A percentile compares a stretch with the other conserved stretches of the same genome.
phyloP scores from a whole-genome alignment of 2,797 vertebrate species.

The Staurois parvus region DNA sequence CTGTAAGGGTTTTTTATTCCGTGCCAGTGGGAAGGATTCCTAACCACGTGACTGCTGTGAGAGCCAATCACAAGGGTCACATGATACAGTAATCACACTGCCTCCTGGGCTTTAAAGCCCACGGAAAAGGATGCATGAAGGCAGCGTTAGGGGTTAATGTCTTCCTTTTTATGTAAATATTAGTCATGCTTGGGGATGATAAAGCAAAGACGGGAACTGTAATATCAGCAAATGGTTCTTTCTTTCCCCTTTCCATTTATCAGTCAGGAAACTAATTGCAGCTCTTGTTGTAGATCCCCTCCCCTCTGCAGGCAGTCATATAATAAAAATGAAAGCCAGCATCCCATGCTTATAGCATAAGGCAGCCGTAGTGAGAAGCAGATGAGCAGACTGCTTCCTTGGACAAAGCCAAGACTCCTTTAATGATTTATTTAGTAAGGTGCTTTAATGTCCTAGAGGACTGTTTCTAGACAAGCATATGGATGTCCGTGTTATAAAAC shows the following conservation, averaged over 20 bases:
- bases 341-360: constrained; percentile 47
- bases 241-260: constrained; percentile 22
- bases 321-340: constrained; percentile 43
- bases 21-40: too few relatives aligned
- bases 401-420: constrained; percentile 50
- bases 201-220: neutral
- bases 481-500: constrained; percentile 17
- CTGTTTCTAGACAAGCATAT: constrained; percentile 48
- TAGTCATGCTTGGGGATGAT: neutral
- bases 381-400: constrained; percentile 45
- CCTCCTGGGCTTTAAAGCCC: too few relatives aligned
- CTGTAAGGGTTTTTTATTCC: too few relatives aligned
- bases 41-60: too few relatives aligned
- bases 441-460: constrained; percentile 36
- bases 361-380: constrained; percentile 42
- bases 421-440: constrained; percentile 57
- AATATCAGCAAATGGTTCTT: constrained; percentile 9
- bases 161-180: too few relatives aligned
- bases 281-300: constrained; percentile 11
- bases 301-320: constrained; percentile 30
- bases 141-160: too few relatives aligned
- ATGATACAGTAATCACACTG: too few relatives aligned
- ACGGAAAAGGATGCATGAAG: too few relatives aligned
- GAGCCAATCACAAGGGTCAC: too few relatives aligned
- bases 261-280: constrained; percentile 19